Conservation (phyloP, 1,140 invertebrate species). For the Anastrepha obliqua region DNA sequence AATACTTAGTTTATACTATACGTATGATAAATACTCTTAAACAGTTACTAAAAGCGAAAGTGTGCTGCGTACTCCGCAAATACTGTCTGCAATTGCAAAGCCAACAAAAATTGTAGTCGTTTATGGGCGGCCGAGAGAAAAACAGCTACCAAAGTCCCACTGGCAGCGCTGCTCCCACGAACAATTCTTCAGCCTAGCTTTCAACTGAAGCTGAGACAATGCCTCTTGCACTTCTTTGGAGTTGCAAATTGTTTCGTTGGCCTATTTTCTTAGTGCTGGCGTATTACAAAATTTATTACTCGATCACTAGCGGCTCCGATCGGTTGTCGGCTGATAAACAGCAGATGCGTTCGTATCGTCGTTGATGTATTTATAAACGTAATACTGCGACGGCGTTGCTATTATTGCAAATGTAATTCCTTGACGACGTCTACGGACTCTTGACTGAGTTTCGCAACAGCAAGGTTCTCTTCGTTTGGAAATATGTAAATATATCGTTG, state of each 20-base stretch:
- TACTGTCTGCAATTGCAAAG: not conserved
- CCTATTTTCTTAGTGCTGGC: conserved; percentile 23
- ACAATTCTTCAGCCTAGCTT: not conserved
- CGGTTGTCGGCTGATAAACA: not conserved
- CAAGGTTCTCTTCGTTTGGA: not conserved
- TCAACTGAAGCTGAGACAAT: not conserved
- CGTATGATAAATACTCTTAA: not conserved
- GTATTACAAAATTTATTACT: conserved; percentile 21
- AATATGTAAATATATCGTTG: conserved; percentile 19
- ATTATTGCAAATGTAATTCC: not conserved
- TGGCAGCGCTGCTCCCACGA: not conserved
- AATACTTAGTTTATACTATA: not conserved
- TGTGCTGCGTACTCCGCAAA: not conserved
- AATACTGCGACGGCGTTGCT: conserved; percentile 3
- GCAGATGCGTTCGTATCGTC: not conserved
- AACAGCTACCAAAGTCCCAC: not conserved
- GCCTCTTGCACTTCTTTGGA: not conserved
- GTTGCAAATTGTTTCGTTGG: conserved; percentile 3
- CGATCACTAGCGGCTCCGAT: not conserved
- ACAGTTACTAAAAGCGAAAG: conserved; percentile 43
- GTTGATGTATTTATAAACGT: not conserved
- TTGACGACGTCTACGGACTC: not conserved
- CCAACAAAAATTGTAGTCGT: not conserved
- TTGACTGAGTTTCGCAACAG: not conserved
- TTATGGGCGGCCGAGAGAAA: not conserved